Percentiles rank a stretch among this genome's conserved stretches.
These are phyloP conservation scores for Epizoanthus scotinus DNA, from an alignment of 92 coral and sea anemone species.

Conservation along the genomic window DNA sequence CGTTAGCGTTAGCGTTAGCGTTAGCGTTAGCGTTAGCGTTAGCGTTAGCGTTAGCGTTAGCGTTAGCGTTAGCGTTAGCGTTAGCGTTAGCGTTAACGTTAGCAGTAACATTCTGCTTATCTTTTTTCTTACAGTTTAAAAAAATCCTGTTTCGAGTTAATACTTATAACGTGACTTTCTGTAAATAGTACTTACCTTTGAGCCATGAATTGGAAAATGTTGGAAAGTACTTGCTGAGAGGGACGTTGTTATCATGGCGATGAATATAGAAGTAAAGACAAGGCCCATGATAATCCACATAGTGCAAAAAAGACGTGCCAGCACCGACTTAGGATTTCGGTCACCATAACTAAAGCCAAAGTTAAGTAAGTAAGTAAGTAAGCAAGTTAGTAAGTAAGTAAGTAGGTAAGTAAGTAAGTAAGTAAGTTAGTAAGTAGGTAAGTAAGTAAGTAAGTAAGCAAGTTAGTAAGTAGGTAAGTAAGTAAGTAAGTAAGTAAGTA, in stretches of 20 bases:
- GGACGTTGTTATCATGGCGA: conserved; percentile 32
- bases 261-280: conserved; percentile 24
- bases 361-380: neutral
- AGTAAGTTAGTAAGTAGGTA: too few relatives aligned
- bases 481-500: neutral
- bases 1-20: too few relatives aligned
- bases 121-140: too few relatives aligned
- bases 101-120: too few relatives aligned
- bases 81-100: too few relatives aligned
- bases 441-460: too few relatives aligned
- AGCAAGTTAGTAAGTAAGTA: neutral
- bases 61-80: too few relatives aligned
- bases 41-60: too few relatives aligned
- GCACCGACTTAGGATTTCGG: conserved; percentile 88
- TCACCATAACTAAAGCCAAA: conserved; percentile 70
- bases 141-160: too few relatives aligned
- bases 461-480: too few relatives aligned
- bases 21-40: too few relatives aligned
- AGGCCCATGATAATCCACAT: conserved; percentile 43
- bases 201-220: conserved; percentile 66
- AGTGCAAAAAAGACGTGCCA: conserved; percentile 43
- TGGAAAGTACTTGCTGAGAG: conserved; percentile 62
- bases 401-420: neutral
- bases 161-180: too few relatives aligned
- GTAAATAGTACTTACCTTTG: conserved; percentile 40